phyloP scores from a whole-genome alignment of 2,797 vertebrate species.

The Chaenodraco wilsoni region DNA sequence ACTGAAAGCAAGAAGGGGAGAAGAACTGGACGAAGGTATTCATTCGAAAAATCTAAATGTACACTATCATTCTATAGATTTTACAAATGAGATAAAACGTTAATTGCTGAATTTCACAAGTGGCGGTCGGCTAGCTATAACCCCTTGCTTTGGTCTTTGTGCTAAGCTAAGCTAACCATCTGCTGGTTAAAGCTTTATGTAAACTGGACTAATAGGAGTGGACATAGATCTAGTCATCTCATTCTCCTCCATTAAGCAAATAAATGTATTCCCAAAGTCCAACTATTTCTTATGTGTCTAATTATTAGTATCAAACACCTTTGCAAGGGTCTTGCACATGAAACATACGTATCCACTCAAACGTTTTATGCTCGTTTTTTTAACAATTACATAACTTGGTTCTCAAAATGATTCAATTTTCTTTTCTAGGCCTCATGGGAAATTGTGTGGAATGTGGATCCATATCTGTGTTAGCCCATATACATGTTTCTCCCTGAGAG shows the following conservation, averaged over 20 bases:
- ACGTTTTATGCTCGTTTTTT: slow-evolving; percentile 20
- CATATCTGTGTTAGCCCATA: slow-evolving; percentile 44
- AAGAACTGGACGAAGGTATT: background rate
- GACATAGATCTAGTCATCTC: background rate
- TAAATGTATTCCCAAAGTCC: background rate
- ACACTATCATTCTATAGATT: slow-evolving; percentile 1
- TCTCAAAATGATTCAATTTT: slow-evolving; percentile 43
- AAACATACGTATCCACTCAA: background rate
- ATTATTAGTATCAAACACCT: background rate
- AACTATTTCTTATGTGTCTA: background rate
- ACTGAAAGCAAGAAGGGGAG: background rate
- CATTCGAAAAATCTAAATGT: background rate
- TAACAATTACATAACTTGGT: slow-evolving; percentile 41
- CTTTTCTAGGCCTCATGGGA: slow-evolving; percentile 43
- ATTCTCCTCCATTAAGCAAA: background rate
- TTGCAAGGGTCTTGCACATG: background rate
- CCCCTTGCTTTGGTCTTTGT: background rate
- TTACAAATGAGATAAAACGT: background rate
- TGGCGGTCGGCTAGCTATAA: background rate
- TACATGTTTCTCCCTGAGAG: slow-evolving; percentile 45
- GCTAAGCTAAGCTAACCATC: slow-evolving; percentile 1
- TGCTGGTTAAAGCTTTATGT: background rate
- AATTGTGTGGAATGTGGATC: slow-evolving; percentile 55
- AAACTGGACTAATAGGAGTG: background rate
- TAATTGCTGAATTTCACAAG: background rate